Evolutionary conservation across 23 tunicate species (phyloP).

Genomic region (Halocynthia aurantium): DNA sequence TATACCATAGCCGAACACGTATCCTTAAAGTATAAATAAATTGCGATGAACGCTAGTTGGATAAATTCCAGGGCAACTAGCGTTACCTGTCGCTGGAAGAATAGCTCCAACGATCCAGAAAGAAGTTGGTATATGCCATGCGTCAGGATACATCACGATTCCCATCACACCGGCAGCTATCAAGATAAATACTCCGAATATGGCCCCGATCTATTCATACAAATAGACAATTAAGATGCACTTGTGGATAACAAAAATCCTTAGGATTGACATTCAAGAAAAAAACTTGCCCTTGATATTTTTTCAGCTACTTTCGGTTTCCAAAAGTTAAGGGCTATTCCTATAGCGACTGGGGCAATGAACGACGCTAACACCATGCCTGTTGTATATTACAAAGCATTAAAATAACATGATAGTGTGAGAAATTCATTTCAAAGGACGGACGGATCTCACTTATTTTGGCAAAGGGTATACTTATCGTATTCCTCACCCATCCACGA

Average conservation of each 20-base stretch:
- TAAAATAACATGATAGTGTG: not conserved
- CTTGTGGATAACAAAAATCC: no score
- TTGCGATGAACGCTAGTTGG: not conserved
- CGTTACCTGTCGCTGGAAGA: slow-evolving; percentile 20
- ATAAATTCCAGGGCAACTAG: no score
- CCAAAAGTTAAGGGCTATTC: slow-evolving; percentile 22
- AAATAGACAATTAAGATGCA: not conserved
- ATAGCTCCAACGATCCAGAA: slow-evolving; percentile 20
- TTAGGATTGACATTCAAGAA: not conserved
- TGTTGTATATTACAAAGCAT: not conserved
- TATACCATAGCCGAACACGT: slow-evolving; percentile 25
- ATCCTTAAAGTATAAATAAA: slow-evolving; percentile 12
- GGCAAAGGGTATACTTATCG: slow-evolving; percentile 22
- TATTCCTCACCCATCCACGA: slow-evolving; percentile 2
- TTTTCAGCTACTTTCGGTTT: slow-evolving; percentile 17
- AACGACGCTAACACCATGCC: slow-evolving; percentile 18
- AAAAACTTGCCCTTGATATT: slow-evolving; percentile 10
- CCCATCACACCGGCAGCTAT: slow-evolving; percentile 26
- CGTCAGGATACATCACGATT: slow-evolving; percentile 29
- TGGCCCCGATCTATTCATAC: slow-evolving; percentile 20
- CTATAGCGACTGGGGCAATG: slow-evolving; percentile 20
- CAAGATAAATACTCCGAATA: slow-evolving; percentile 23
- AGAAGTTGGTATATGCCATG: slow-evolving; percentile 15
- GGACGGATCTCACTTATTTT: slow-evolving; percentile 10
- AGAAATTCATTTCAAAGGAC: no score